Evolutionary conservation across 2,797 vertebrate species (phyloP), one percentile per base, ranked within the genome.

Genomic region (Pelodytes ibericus): DNA sequence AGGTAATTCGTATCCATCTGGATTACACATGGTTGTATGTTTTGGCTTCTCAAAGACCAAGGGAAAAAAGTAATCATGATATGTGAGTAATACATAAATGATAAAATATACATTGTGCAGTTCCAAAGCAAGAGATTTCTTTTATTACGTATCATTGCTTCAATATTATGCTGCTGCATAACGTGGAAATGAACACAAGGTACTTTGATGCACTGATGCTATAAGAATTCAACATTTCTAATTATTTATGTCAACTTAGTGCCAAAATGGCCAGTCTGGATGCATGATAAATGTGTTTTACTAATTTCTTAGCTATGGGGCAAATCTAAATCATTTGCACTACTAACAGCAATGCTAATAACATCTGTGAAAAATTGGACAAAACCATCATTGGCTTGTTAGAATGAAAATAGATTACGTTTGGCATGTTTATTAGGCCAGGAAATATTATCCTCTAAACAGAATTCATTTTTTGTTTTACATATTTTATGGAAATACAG

Each of bases 341-440:
- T 63, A 47, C 59, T 64, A 72, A 78, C 20, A 66, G 33, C 41
- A 58, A 51, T 51, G 31, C 41, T 72, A 72, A 78, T 60, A 72
- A 72, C 75, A 72, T 66, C 75, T 78, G 75, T 61, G 69, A 72
- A 66, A 20, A 66, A 64, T 77, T 71, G 75, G 75, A 62, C 36
- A 51, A 47, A 65, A 49, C 25, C 69, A 60, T 49, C 20, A n/a
- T 53, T 51, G 51, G 51, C 69, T 78, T 59, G 13, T 63, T 62
- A 33, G 59, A 72, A 78, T 31, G 67, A 62, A 26, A 60, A 60
- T 62, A 16, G 20, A 44, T 29, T n/a, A 26, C 20, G 51, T 9
- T 31, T 56, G 31, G 27, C 18, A 16, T 71, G 51, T 49, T 36
- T 51, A 65, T 66, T 59, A 33, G 56, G 75, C 60, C 26, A 26